Percentiles rank a stretch among this genome's conserved stretches.
These are phyloP conservation scores for Papilio polytes DNA, from an alignment of 1,140 invertebrate genomes.

Conservation along the genomic window DNA sequence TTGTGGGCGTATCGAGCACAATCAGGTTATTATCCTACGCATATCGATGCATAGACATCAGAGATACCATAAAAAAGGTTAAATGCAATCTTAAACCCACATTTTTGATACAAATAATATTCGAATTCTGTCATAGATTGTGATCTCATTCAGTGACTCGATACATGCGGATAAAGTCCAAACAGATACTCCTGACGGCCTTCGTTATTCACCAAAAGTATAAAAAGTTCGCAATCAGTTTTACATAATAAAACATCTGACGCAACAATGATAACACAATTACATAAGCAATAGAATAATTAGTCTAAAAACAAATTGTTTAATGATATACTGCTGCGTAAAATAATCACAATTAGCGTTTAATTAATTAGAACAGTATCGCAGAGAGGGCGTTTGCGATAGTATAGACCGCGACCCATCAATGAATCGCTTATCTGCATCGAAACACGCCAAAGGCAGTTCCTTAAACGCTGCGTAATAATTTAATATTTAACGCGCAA, in stretches of 20 bases:
- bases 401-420: conserved; percentile 22
- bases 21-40: neutral
- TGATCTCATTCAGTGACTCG: neutral
- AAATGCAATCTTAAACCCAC: neutral
- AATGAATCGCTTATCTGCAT: conserved; percentile 40
- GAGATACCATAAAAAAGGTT: neutral
- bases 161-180: neutral
- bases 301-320: conserved; percentile 17
- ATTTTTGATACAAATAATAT: neutral
- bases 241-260: neutral
- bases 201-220: neutral
- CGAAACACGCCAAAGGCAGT: conserved; percentile 14
- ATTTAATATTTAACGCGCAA: conserved; percentile 59
- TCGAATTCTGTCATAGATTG: neutral
- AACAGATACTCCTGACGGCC: neutral
- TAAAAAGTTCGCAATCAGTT: neutral
- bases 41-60: neutral
- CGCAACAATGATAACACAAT: conserved; percentile 18
- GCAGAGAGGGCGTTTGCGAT: conserved; percentile 30
- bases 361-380: conserved; percentile 46
- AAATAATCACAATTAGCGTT: conserved; percentile 36
- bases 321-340: conserved; percentile 24
- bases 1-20: neutral
- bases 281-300: neutral
- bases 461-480: conserved; percentile 42